Evolutionary conservation across 1,140 invertebrate genomes (phyloP).

Genomic region (Orchesella cincta): DNA sequence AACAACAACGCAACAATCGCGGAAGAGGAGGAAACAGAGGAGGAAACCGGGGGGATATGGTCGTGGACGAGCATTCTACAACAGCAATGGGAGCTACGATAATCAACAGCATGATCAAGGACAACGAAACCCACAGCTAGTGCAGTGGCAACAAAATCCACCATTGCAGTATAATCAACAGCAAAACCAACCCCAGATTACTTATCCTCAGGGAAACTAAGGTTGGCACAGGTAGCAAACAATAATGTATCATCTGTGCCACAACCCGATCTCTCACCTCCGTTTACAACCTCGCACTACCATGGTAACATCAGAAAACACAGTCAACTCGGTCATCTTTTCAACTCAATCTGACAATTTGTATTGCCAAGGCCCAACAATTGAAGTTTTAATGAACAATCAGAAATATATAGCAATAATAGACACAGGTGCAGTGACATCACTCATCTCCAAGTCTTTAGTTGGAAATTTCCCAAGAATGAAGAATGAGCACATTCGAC

Average conservation of each 20-base stretch:
- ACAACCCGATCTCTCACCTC: neutral
- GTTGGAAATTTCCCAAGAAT: neutral
- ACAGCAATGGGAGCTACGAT: too few species aligned
- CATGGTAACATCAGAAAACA: neutral
- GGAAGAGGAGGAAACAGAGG: too few species aligned
- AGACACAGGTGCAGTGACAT: neutral
- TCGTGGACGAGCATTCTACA: too few species aligned
- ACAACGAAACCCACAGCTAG: too few species aligned
- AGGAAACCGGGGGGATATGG: too few species aligned
- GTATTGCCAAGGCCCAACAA: neutral
- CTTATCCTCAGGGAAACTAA: slow-evolving; percentile 1
- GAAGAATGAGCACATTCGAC: neutral
- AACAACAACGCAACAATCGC: too few species aligned
- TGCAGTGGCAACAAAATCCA: neutral
- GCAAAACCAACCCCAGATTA: neutral
- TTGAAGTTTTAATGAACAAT: neutral
- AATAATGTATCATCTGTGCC: slow-evolving; percentile 1
- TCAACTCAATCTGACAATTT: neutral
- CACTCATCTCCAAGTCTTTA: neutral
- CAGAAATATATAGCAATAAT: neutral
- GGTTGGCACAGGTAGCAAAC: neutral
- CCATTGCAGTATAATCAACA: neutral
- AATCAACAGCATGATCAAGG: too few species aligned
- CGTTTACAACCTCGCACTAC: neutral
- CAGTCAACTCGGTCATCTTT: too few species aligned